Conservation (phyloP, 2,113 vertebrate genomes). For the Onychostoma macrolepis region DNA sequence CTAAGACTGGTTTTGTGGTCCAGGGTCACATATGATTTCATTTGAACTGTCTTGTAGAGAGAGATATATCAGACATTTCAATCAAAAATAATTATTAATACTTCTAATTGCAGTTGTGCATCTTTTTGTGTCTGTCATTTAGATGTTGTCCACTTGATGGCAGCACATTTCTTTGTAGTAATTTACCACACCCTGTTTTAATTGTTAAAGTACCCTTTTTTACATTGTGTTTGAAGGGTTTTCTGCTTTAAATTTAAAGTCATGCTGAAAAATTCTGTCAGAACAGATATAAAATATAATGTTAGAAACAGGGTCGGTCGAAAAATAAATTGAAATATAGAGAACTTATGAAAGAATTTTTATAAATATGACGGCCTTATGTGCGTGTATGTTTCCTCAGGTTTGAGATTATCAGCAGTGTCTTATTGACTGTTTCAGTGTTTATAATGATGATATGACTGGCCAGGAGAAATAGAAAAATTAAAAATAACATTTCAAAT, state of each 20-base stretch:
- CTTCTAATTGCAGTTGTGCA: neutral
- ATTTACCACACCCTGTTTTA: neutral
- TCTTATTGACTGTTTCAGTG: constrained; percentile 14
- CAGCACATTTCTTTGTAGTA: constrained; percentile 45
- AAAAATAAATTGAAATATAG: neutral
- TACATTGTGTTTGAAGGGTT: neutral
- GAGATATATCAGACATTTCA: neutral
- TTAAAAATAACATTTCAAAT: constrained; percentile 29
- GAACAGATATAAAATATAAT: neutral
- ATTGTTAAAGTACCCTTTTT: neutral
- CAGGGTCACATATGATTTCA: too few species aligned
- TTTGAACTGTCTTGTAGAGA: neutral
- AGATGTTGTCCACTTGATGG: constrained; percentile 51
- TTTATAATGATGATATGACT: constrained; percentile 10
- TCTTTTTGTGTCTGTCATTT: neutral
- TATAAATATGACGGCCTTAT: neutral
- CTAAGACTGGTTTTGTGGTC: too few species aligned
- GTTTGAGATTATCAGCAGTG: neutral
- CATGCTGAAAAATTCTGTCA: neutral
- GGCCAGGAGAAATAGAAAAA: neutral
- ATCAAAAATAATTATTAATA: neutral
- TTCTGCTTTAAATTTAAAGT: neutral
- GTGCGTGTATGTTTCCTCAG: neutral
- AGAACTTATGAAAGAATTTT: neutral
- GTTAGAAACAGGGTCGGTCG: neutral